Conservation (phyloP, 2,113 vertebrate genomes). For the Mungos mungo region DNA sequence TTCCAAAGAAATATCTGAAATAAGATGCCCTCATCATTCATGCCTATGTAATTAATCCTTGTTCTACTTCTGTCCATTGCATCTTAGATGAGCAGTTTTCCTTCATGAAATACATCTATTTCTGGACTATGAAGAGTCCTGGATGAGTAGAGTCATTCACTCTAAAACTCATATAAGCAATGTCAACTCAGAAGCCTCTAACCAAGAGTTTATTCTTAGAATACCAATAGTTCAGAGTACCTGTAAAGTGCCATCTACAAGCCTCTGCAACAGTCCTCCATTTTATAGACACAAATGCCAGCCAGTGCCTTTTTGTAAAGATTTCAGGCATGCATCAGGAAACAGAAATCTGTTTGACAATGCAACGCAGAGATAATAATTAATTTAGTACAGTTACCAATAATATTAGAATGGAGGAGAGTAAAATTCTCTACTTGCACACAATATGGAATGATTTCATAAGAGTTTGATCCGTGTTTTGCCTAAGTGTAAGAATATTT, state of each 20-base stretch:
- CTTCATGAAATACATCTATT: not conserved
- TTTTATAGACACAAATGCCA: constrained; percentile 6
- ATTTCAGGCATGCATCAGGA: not conserved
- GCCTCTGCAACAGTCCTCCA: not conserved
- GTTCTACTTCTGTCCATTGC: not conserved
- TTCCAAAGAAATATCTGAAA: not conserved
- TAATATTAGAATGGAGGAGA: not conserved
- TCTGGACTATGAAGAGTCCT: not conserved
- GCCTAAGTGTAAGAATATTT: not conserved
- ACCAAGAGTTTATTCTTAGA: not conserved
- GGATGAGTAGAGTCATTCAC: not conserved
- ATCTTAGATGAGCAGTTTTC: not conserved
- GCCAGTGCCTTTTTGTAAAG: not conserved
- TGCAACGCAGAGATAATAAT: not conserved
- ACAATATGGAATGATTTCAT: not conserved
- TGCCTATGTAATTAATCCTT: not conserved
- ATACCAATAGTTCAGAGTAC: not conserved
- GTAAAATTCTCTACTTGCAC: not conserved
- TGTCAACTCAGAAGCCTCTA: not conserved
- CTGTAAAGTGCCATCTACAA: not conserved
- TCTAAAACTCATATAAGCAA: not conserved
- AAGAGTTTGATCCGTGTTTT: not conserved
- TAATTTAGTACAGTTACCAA: not conserved
- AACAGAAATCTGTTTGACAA: not conserved
- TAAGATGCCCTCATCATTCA: not conserved